Conservation (phyloP, 2,888 invertebrate species). For the Dolichopus griseipennis region DNA sequence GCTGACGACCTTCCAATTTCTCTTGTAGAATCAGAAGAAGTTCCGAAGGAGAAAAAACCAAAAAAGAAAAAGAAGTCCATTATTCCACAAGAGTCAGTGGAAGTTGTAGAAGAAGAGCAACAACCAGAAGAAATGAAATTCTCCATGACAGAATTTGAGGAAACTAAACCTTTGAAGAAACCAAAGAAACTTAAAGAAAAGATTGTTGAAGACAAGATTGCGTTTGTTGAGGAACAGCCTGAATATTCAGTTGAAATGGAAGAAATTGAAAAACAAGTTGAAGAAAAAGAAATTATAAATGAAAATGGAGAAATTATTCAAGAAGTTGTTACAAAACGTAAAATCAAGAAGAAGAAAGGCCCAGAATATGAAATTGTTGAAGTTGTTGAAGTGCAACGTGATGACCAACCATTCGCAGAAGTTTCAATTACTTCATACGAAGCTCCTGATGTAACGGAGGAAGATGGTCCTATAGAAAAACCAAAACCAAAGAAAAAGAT, state of each 20-base stretch:
- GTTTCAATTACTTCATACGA: constrained; percentile 34
- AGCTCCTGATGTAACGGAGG: constrained; percentile 26
- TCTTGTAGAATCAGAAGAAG: constrained; percentile 21
- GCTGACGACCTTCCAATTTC: not conserved
- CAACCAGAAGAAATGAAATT: constrained; percentile 17
- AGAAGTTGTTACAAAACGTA: constrained; percentile 28
- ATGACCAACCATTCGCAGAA: constrained; percentile 36
- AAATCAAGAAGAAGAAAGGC: constrained; percentile 32
- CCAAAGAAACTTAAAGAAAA: constrained; percentile 23
- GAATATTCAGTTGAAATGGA: constrained; percentile 28
- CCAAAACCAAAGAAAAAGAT: constrained; percentile 32
- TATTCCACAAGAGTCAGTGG: constrained; percentile 8
- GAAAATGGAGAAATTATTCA: constrained; percentile 25
- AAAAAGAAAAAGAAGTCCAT: constrained; percentile 11
- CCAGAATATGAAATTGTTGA: constrained; percentile 33
- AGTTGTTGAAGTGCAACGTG: constrained; percentile 32
- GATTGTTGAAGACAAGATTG: constrained; percentile 17
- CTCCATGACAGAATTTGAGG: constrained; percentile 12
- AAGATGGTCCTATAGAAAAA: constrained; percentile 7
- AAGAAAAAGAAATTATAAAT: constrained; percentile 19
- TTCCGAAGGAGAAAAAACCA: constrained; percentile 25
- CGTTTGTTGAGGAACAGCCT: constrained; percentile 12
- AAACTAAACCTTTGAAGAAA: constrained; percentile 22
- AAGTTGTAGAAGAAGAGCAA: constrained; percentile 24
- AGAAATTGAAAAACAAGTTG: constrained; percentile 23